Evolutionary conservation across 1,140 invertebrate genomes (phyloP).

Genomic region (Rhopalosiphum padi): DNA sequence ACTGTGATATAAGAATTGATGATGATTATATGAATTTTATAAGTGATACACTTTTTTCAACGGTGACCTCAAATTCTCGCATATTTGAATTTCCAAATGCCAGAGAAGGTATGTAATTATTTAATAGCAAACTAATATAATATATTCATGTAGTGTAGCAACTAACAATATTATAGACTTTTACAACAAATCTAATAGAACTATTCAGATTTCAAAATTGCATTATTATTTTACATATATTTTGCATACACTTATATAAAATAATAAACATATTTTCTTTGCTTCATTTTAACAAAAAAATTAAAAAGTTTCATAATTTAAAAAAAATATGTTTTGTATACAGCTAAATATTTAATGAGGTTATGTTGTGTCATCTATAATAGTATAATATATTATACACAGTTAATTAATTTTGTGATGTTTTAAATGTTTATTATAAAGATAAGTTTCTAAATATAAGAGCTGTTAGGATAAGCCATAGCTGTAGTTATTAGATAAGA

Average conservation of each 20-base stretch:
- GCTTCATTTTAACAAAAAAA: neutral
- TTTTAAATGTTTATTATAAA: slow-evolving; percentile 29
- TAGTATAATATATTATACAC: neutral
- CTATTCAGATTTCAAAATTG: neutral
- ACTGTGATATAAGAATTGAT: slow-evolving; percentile 78
- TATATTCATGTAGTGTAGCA: neutral
- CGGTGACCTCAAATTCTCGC: slow-evolving; percentile 85
- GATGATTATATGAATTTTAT: slow-evolving; percentile 89
- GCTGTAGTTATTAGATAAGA: slow-evolving; percentile 24
- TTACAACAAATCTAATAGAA: neutral
- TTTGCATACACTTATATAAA: neutral
- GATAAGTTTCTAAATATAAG: slow-evolving; percentile 35
- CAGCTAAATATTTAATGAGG: neutral
- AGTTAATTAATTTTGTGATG: neutral
- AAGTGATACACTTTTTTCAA: slow-evolving; percentile 89
- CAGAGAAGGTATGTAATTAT: slow-evolving; percentile 72
- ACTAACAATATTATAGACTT: neutral
- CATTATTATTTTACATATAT: neutral
- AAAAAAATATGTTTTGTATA: neutral
- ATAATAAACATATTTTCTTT: neutral
- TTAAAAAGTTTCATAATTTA: neutral
- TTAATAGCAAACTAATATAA: slow-evolving; percentile 71
- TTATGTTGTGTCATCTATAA: neutral
- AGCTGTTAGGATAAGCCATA: slow-evolving; percentile 36
- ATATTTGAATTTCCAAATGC: slow-evolving; percentile 93